These are phyloP conservation scores for Clupea harengus DNA, from an alignment of 2,113 vertebrate species.

Conservation along the genomic window DNA sequence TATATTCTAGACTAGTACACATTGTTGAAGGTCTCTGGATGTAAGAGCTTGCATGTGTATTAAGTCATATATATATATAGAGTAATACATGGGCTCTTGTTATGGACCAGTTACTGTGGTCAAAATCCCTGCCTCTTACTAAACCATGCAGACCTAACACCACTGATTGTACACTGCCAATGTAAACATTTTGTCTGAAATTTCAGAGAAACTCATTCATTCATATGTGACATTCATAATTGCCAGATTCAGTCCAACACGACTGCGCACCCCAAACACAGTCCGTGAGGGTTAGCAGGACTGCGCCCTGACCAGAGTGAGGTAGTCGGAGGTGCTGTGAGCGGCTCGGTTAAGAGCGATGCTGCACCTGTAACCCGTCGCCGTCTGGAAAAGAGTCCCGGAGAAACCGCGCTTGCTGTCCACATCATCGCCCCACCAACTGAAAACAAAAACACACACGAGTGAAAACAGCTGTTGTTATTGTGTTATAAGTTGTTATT, in stretches of 20 bases:
- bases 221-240: too few relatives aligned
- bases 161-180: too few relatives aligned
- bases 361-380: constrained; percentile 41
- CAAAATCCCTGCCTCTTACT: too few relatives aligned
- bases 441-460: constrained; percentile 20
- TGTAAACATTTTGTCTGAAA: too few relatives aligned
- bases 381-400: constrained; percentile 32
- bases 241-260: not conserved
- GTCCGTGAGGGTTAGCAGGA: not conserved
- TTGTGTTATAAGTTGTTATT: not conserved
- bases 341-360: constrained; percentile 13
- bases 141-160: too few relatives aligned
- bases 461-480: not conserved
- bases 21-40: too few relatives aligned
- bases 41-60: too few relatives aligned
- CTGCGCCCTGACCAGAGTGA: not conserved
- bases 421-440: constrained; percentile 11
- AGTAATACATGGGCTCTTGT: too few relatives aligned
- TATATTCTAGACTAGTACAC: too few relatives aligned
- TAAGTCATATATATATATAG: too few relatives aligned
- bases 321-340: not conserved
- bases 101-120: too few relatives aligned
- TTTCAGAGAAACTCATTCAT: too few relatives aligned
- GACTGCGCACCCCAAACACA: constrained; percentile 39
- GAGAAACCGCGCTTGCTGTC: not conserved